Evolutionary conservation across 2,113 vertebrate species (phyloP).

Genomic region (Zosterops lateralis): DNA sequence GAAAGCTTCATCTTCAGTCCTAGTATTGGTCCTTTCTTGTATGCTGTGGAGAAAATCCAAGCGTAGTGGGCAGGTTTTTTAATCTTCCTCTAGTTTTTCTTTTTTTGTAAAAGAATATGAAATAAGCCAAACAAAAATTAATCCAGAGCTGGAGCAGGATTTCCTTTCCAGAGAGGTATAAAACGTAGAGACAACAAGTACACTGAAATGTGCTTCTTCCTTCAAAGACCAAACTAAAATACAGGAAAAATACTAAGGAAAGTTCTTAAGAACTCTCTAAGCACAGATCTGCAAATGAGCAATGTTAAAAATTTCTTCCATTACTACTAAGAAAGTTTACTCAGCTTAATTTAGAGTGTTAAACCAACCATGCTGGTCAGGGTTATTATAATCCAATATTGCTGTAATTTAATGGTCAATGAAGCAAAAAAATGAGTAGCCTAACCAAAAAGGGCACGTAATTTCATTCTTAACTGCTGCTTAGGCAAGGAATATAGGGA

Average conservation of each 20-base stretch:
- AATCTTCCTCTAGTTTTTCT: not conserved
- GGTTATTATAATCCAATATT: not conserved
- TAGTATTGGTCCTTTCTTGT: conserved; percentile 1
- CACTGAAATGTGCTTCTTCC: not conserved
- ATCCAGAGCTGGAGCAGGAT: not conserved
- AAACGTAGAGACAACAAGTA: not conserved
- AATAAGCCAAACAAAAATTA: not conserved
- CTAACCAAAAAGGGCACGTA: not conserved
- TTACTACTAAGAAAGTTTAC: not conserved
- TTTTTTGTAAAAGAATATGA: not conserved
- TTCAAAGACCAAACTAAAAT: not conserved
- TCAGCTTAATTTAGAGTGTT: not conserved
- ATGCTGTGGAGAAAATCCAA: conserved; percentile 26
- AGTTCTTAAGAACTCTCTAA: not conserved
- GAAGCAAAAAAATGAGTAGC: not conserved
- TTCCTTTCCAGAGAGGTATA: not conserved
- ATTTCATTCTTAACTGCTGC: not conserved
- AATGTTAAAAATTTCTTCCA: not conserved
- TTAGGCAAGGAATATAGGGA: not conserved
- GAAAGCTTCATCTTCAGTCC: conserved; percentile 43
- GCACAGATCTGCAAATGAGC: not conserved
- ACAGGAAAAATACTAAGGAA: not conserved
- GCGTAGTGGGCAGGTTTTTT: not conserved
- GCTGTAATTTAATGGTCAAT: not conserved
- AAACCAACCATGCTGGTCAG: not conserved